Percentiles rank a stretch among this genome's conserved stretches.
phyloP scores from a whole-genome alignment of 2,888 invertebrate genomes.

The Glyphotaelius pellucidus region DNA sequence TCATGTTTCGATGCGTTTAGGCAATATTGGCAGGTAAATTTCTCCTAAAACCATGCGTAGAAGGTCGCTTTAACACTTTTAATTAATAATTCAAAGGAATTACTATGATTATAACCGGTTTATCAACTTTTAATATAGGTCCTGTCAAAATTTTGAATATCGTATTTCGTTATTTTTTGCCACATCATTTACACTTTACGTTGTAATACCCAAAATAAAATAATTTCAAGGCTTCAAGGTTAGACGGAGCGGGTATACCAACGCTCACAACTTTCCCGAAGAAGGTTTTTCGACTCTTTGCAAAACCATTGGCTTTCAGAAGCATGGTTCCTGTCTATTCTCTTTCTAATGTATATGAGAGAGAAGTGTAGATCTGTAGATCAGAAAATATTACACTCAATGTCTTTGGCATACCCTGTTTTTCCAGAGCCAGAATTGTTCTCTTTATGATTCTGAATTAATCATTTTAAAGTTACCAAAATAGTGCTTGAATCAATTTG shows the following conservation, averaged over 20 bases:
- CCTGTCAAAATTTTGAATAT: background rate
- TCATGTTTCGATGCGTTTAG: constrained; percentile 15
- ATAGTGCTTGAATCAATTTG: too few relatives aligned
- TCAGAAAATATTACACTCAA: background rate
- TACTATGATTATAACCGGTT: background rate
- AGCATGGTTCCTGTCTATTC: background rate
- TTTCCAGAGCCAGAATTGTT: too few relatives aligned
- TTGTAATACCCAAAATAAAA: background rate
- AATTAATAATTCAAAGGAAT: background rate
- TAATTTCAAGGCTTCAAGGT: background rate
- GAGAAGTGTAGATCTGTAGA: background rate
- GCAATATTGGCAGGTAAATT: background rate
- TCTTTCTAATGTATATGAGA: background rate
- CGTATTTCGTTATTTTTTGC: background rate
- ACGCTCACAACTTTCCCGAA: background rate
- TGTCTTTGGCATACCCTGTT: too few relatives aligned
- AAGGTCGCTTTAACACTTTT: background rate
- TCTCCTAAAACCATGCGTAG: background rate
- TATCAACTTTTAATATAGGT: background rate
- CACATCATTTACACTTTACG: background rate
- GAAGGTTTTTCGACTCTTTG: background rate
- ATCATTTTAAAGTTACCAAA: too few relatives aligned
- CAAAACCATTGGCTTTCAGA: background rate
- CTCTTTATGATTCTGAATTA: too few relatives aligned
- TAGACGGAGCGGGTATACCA: background rate